These are phyloP conservation scores for Sphecodes monilicornis DNA, from an alignment of 2,888 invertebrate genomes.

Conservation along the genomic window DNA sequence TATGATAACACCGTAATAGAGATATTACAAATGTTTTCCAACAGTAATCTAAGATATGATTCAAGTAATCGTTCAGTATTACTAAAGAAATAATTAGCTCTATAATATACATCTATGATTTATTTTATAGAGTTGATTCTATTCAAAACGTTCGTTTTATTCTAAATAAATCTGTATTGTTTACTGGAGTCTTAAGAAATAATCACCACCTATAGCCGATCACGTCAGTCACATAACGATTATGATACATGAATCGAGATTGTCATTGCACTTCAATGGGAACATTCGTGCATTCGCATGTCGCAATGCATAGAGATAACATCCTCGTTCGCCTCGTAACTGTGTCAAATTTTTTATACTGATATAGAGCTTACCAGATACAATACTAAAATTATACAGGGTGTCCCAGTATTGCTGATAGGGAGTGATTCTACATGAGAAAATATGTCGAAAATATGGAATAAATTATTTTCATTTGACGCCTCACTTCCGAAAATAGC, in stretches of 20 bases:
- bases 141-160: not conserved
- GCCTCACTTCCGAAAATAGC: no score
- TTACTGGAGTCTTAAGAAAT: not conserved
- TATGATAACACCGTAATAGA: not conserved
- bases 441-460: no score
- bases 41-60: not conserved
- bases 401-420: no score
- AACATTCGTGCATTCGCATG: constrained; percentile 35
- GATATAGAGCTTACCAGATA: not conserved
- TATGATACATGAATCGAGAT: constrained; percentile 21
- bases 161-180: not conserved
- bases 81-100: not conserved
- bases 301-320: constrained; percentile 33
- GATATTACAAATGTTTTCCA: not conserved
- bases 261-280: constrained; percentile 40
- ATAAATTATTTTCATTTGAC: no score
- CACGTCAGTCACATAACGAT: constrained; percentile 9
- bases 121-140: no score
- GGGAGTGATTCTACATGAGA: no score
- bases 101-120: not conserved
- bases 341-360: constrained; percentile 23
- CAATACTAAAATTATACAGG: not conserved
- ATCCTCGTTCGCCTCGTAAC: constrained; percentile 28
- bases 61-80: not conserved
- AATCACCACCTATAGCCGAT: no score